A percentile compares a stretch with the other conserved stretches of the same genome.
These are phyloP conservation scores for Salticus scenicus DNA, from an alignment of 2,888 invertebrate species.

Conservation along the genomic window DNA sequence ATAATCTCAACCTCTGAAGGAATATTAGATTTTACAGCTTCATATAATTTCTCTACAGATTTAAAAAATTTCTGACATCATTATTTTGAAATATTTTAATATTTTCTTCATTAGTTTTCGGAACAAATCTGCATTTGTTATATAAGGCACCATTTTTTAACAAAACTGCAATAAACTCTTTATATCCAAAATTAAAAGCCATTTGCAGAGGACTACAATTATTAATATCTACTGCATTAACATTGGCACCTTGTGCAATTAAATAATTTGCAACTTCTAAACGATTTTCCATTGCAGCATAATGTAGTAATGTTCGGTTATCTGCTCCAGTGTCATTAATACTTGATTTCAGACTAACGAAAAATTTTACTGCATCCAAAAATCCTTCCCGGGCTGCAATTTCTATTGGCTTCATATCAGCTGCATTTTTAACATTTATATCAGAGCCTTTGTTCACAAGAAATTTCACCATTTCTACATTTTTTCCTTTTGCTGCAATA, in stretches of 20 bases:
- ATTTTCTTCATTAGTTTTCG: neutral
- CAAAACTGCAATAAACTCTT: neutral
- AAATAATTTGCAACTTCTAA: neutral
- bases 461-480: neutral
- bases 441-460: slow-evolving; percentile 2
- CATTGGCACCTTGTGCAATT: neutral
- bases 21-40: slow-evolving; percentile 25
- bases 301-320: neutral
- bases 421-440: neutral
- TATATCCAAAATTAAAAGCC: slow-evolving; percentile 1
- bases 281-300: neutral
- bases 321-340: neutral
- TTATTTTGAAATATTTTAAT: neutral
- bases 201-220: slow-evolving; percentile 5
- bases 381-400: neutral
- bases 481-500: neutral
- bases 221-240: slow-evolving; percentile 6
- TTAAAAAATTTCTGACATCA: neutral
- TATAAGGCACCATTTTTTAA: slow-evolving; percentile 11
- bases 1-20: neutral
- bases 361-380: slow-evolving; percentile 10
- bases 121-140: neutral
- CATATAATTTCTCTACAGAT: slow-evolving; percentile 29
- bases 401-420: too few relatives aligned
- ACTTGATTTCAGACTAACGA: neutral